Percentiles rank a stretch among this genome's conserved stretches.
These are phyloP conservation scores for Drosophila pachea DNA, from an alignment of 1,140 invertebrate genomes.

Conservation along the genomic window DNA sequence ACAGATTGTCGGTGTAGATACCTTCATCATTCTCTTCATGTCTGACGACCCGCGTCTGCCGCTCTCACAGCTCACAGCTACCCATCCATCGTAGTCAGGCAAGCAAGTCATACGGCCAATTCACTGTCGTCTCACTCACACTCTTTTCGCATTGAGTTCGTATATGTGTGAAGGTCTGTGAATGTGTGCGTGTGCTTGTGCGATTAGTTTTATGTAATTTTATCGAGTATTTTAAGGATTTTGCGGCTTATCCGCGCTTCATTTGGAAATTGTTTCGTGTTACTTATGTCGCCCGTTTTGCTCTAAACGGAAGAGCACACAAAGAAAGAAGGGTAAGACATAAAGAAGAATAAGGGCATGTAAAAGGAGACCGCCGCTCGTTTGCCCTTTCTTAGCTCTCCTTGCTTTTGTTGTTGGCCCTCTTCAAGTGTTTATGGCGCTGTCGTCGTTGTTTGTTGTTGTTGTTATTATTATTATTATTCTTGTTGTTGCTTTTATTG, in stretches of 20 bases:
- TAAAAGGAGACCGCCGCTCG: slow-evolving; percentile 23
- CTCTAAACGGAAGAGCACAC: slow-evolving; percentile 32
- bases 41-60: slow-evolving; percentile 20
- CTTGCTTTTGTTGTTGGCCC: slow-evolving; percentile 24
- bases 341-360: slow-evolving; percentile 30
- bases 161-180: slow-evolving; percentile 25
- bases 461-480: too few species aligned
- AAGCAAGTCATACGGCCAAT: slow-evolving; percentile 47
- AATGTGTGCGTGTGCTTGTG: slow-evolving; percentile 59
- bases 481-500: too few species aligned
- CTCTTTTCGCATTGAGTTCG: slow-evolving; percentile 13
- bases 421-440: slow-evolving; percentile 70
- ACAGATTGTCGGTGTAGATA: slow-evolving; percentile 79
- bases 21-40: slow-evolving; percentile 72
- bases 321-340: slow-evolving; percentile 6
- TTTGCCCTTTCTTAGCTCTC: slow-evolving; percentile 36
- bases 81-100: slow-evolving; percentile 40
- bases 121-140: slow-evolving; percentile 16
- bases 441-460: slow-evolving; percentile 67
- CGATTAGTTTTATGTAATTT: slow-evolving; percentile 79
- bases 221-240: slow-evolving; percentile 79
- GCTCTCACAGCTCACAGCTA: neutral
- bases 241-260: slow-evolving; percentile 77
- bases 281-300: slow-evolving; percentile 61
- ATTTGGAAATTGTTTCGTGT: slow-evolving; percentile 77